Conservation (phyloP, 2,113 vertebrate genomes). For the Chaetorhynchus papuensis region DNA sequence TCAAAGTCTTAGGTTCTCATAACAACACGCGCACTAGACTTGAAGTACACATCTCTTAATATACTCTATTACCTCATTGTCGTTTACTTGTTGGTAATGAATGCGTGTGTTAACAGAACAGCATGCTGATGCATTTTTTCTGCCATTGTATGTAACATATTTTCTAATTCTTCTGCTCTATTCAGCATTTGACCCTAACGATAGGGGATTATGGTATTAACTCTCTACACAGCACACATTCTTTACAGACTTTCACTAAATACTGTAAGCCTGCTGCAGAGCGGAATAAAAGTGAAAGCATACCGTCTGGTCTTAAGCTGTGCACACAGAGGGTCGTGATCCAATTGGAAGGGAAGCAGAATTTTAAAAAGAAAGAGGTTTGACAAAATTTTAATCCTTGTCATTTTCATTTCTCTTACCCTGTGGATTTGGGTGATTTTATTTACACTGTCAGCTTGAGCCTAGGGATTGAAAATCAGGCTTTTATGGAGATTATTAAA, state of each 20-base stretch:
- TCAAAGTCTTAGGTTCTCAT: neutral
- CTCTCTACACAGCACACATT: slow-evolving; percentile 81
- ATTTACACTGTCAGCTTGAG: slow-evolving; percentile 99
- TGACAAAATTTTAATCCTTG: slow-evolving; percentile 91
- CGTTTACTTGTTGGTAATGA: slow-evolving; percentile 58
- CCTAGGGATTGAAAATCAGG: slow-evolving; percentile 95
- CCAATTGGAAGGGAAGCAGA: slow-evolving; percentile 85
- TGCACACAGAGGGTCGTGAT: slow-evolving; percentile 84
- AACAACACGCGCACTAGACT: neutral
- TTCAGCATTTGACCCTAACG: slow-evolving; percentile 84
- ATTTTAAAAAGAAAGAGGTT: slow-evolving; percentile 88
- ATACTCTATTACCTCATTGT: slow-evolving; percentile 58
- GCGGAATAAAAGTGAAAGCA: slow-evolving; percentile 85
- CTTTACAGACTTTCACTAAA: slow-evolving; percentile 86
- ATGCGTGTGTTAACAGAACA: slow-evolving; percentile 66
- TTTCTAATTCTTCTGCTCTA: slow-evolving; percentile 82
- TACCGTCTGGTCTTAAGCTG: slow-evolving; percentile 86
- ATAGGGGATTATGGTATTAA: slow-evolving; percentile 88
- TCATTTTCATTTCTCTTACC: slow-evolving; percentile 98
- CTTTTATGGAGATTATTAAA: slow-evolving; percentile 97
- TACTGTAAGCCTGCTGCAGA: slow-evolving; percentile 85
- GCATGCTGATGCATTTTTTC: slow-evolving; percentile 76
- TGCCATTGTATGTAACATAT: slow-evolving; percentile 79
- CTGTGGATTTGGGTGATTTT: slow-evolving; percentile 99
- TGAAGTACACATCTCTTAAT: slow-evolving; percentile 49